These are phyloP conservation scores for Portunus trituberculatus DNA, from an alignment of 1,140 invertebrate species.

Conservation along the genomic window DNA sequence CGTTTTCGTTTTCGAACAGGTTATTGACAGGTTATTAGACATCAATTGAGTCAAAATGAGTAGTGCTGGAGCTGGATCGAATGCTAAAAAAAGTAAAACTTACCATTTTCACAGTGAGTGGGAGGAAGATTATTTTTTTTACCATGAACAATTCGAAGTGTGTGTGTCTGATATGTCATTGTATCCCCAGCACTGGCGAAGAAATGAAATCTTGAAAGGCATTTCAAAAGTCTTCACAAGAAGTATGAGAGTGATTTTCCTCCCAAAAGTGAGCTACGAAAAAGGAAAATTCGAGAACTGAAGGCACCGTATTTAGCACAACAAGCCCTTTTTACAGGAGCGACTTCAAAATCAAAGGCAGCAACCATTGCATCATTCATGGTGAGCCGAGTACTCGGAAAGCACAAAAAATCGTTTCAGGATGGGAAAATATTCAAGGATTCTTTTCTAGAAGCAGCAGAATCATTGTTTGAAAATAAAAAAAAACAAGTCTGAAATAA, in stretches of 20 bases:
- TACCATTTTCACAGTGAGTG: conserved; percentile 55
- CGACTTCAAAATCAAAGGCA: conserved; percentile 62
- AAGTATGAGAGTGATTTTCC: conserved; percentile 54
- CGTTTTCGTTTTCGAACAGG: conserved; percentile 49
- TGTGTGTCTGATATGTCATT: conserved; percentile 47
- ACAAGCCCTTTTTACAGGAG: conserved; percentile 57
- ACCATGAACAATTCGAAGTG: conserved; percentile 66
- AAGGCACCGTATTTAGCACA: conserved; percentile 38
- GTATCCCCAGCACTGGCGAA: conserved; percentile 7
- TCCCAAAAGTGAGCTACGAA: conserved; percentile 52
- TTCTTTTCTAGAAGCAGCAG: conserved; percentile 47
- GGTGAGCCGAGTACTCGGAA: conserved; percentile 49
- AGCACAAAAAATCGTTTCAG: conserved; percentile 46
- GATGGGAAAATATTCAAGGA: conserved; percentile 60
- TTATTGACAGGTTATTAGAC: background rate
- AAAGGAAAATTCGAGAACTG: conserved; percentile 59
- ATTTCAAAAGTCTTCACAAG: conserved; percentile 59
- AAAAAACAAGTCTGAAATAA: conserved; percentile 52
- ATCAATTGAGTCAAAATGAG: conserved; percentile 31
- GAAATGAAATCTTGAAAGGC: conserved; percentile 65
- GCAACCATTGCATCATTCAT: background rate
- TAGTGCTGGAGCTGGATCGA: conserved; percentile 53
- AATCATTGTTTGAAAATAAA: conserved; percentile 82
- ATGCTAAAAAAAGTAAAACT: conserved; percentile 30
- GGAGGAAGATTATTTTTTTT: conserved; percentile 45